Conservation (phyloP, 2,797 vertebrate species). For the Micromesistius poutassou region DNA sequence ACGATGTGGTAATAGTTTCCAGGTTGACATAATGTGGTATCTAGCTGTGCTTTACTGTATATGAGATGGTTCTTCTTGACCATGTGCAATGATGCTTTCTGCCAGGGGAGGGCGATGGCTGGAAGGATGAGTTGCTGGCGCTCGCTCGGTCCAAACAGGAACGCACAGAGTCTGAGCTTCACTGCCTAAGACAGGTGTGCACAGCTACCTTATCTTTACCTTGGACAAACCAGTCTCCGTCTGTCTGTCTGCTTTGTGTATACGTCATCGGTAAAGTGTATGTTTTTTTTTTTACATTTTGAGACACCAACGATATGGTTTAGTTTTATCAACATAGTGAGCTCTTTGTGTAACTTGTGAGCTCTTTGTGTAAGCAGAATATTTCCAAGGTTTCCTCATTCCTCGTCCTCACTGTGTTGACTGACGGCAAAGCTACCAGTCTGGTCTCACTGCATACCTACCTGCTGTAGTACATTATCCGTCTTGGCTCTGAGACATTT, state of each 20-base stretch:
- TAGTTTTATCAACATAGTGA: too few species aligned
- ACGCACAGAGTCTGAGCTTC: slow-evolving; percentile 73
- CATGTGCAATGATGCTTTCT: slow-evolving; percentile 13
- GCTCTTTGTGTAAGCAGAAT: neutral
- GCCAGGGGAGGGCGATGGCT: slow-evolving; percentile 79
- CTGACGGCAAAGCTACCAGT: slow-evolving; percentile 12
- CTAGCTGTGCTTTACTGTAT: neutral
- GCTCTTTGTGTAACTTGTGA: neutral
- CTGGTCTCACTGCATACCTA: slow-evolving; percentile 54
- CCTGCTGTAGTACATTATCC: neutral
- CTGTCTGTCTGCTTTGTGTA: neutral
- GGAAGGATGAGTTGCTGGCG: slow-evolving; percentile 83
- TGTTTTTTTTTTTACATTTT: neutral
- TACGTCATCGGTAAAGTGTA: neutral
- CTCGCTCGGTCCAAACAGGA: slow-evolving; percentile 82
- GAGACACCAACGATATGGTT: neutral
- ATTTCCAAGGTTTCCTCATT: slow-evolving; percentile 38
- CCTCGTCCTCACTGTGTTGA: neutral
- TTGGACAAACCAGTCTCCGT: neutral
- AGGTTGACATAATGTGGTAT: neutral
- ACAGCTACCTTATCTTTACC: neutral
- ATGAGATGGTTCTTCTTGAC: neutral
- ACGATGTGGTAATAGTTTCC: neutral
- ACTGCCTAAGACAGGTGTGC: slow-evolving; percentile 76
- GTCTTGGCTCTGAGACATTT: neutral